phyloP scores from a whole-genome alignment of 2,113 vertebrate species.

The Festucalex cinctus region DNA sequence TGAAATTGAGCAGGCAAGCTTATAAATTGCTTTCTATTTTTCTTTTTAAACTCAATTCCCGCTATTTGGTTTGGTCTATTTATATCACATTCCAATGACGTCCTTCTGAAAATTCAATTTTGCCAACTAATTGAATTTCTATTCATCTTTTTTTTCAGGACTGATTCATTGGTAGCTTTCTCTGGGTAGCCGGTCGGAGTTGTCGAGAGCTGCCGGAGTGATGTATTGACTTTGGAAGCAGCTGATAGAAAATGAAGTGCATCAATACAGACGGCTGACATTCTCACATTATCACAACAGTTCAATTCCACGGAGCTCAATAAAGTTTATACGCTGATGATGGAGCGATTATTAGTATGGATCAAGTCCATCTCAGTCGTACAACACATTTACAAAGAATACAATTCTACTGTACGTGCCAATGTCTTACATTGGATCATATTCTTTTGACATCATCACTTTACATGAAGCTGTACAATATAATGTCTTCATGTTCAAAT shows the following conservation, averaged over 20 bases:
- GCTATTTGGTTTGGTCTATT: conserved; percentile 1
- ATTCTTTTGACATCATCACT: background rate
- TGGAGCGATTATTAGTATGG: conserved; percentile 6
- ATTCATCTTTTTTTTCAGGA: background rate
- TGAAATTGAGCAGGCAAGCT: background rate
- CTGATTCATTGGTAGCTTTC: conserved; percentile 8
- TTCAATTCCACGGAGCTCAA: conserved; percentile 1
- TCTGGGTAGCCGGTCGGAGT: background rate
- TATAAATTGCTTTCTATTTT: background rate
- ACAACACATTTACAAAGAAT: background rate
- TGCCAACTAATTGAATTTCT: background rate
- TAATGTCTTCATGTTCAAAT: background rate
- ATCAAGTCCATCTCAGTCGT: background rate
- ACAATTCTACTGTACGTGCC: background rate
- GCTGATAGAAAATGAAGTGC: conserved; percentile 13
- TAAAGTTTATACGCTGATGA: conserved; percentile 4
- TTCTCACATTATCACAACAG: conserved; percentile 7
- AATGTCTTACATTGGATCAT: background rate
- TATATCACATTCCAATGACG: background rate
- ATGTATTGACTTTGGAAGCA: conserved; percentile 13
- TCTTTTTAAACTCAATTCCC: background rate
- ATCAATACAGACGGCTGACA: conserved; percentile 20
- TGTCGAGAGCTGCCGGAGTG: background rate
- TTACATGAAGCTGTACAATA: background rate
- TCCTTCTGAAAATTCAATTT: conserved; percentile 3